Evolutionary conservation across 2,888 invertebrate species (phyloP).

Genomic region (Eurytoma californica): DNA sequence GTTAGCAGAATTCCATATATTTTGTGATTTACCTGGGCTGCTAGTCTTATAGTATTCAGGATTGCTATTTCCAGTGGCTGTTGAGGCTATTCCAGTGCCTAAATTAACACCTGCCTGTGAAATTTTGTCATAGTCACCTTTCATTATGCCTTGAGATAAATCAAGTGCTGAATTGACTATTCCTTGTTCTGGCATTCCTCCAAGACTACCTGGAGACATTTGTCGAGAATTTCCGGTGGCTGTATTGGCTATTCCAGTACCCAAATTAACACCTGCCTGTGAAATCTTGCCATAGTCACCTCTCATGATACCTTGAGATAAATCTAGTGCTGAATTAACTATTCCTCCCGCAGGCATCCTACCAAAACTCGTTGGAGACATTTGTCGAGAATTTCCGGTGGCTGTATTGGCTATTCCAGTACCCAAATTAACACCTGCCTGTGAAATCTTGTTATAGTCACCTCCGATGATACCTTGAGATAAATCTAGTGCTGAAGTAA

Average conservation of each 20-base stretch:
- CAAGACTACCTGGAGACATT: too few relatives aligned
- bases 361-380: not conserved
- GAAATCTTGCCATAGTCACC: not conserved
- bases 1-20: slow-evolving; percentile 21
- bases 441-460: not conserved
- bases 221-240: slow-evolving; percentile 13
- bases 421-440: slow-evolving; percentile 23
- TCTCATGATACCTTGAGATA: slow-evolving; percentile 1
- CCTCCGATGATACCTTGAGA: slow-evolving; percentile 1
- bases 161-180: slow-evolving; percentile 10
- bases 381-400: slow-evolving; percentile 19
- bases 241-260: not conserved
- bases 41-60: too few relatives aligned
- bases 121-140: not conserved
- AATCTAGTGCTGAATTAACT: slow-evolving; percentile 1
- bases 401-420: not conserved
- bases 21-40: not conserved
- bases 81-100: slow-evolving; percentile 8
- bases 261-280: slow-evolving; percentile 16
- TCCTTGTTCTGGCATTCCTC: not conserved
- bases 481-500: slow-evolving; percentile 8
- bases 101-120: slow-evolving; percentile 8
- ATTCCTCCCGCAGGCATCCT: not conserved
- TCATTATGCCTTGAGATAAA: not conserved
- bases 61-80: slow-evolving; percentile 10